A percentile compares a stretch with the other conserved stretches of the same genome.
These are phyloP conservation scores for Phymastichus coffea DNA, from an alignment of 1,140 invertebrate genomes.

Conservation along the genomic window DNA sequence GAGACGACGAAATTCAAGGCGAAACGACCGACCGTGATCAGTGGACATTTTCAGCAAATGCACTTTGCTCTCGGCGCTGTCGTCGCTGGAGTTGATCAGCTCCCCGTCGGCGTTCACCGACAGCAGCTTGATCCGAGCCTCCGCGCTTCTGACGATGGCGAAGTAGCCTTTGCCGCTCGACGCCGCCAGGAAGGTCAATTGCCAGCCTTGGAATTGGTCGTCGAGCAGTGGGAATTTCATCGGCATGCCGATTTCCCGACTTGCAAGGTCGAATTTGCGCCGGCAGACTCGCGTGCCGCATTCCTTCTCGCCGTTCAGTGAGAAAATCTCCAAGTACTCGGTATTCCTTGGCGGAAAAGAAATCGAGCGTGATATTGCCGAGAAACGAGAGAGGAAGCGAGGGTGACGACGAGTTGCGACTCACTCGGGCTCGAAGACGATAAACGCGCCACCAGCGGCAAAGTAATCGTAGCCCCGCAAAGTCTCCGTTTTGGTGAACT, in stretches of 20 bases:
- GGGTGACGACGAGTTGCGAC: not conserved
- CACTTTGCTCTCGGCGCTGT: not conserved
- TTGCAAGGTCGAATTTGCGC: not conserved
- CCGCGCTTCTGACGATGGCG: not conserved
- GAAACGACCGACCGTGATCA: not conserved
- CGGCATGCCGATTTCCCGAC: not conserved
- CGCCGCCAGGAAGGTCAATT: not conserved
- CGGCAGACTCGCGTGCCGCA: constrained; percentile 5
- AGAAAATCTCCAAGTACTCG: constrained; percentile 1
- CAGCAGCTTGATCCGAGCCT: not conserved
- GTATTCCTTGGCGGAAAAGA: not conserved
- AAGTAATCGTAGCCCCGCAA: constrained; percentile 10
- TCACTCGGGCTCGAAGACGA: not conserved
- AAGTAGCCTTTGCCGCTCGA: not conserved
- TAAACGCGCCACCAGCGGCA: not conserved
- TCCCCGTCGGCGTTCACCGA: not conserved
- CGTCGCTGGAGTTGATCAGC: not conserved
- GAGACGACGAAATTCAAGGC: too few species aligned
- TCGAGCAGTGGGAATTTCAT: not conserved
- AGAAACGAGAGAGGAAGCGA: too few species aligned
- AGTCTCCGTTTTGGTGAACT: not conserved
- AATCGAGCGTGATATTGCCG: too few species aligned
- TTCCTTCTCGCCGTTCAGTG: not conserved
- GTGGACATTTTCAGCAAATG: not conserved
- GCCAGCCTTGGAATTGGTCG: not conserved